A percentile compares a stretch with the other conserved stretches of the same genome.
These are phyloP conservation scores for Pelobates fuscus DNA, from an alignment of 2,113 vertebrate genomes.

Conservation along the genomic window DNA sequence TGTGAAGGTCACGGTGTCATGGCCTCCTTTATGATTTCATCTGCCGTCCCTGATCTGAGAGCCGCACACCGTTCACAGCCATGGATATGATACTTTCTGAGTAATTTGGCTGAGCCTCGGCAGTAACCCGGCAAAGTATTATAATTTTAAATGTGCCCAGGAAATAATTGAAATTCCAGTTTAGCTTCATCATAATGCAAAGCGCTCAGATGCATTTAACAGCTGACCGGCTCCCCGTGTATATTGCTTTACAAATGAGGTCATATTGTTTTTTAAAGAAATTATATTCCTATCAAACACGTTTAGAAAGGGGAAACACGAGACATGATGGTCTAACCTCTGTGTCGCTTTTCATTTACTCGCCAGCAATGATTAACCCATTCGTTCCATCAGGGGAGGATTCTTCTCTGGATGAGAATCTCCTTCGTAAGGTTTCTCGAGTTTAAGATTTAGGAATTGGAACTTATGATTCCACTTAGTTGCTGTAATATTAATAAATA, in stretches of 20 bases:
- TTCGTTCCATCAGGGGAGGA: neutral
- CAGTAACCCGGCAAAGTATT: slow-evolving; percentile 76
- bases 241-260: slow-evolving; percentile 82
- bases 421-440: no score
- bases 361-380: neutral
- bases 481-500: no score
- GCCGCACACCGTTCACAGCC: slow-evolving; percentile 70
- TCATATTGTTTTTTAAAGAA: slow-evolving; percentile 79
- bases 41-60: slow-evolving; percentile 67
- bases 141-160: slow-evolving; percentile 85
- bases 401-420: no score
- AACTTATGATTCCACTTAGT: no score
- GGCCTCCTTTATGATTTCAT: slow-evolving; percentile 54
- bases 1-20: neutral
- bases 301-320: slow-evolving; percentile 66
- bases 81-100: slow-evolving; percentile 76
- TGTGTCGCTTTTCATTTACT: slow-evolving; percentile 69
- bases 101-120: slow-evolving; percentile 79
- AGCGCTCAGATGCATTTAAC: slow-evolving; percentile 73
- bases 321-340: slow-evolving; percentile 72
- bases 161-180: slow-evolving; percentile 84
- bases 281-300: slow-evolving; percentile 74
- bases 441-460: no score
- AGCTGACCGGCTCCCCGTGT: slow-evolving; percentile 79
- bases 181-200: slow-evolving; percentile 76